phyloP scores from a whole-genome alignment of 23 tunicate species.

The Oikopleura vanhoeffeni region DNA sequence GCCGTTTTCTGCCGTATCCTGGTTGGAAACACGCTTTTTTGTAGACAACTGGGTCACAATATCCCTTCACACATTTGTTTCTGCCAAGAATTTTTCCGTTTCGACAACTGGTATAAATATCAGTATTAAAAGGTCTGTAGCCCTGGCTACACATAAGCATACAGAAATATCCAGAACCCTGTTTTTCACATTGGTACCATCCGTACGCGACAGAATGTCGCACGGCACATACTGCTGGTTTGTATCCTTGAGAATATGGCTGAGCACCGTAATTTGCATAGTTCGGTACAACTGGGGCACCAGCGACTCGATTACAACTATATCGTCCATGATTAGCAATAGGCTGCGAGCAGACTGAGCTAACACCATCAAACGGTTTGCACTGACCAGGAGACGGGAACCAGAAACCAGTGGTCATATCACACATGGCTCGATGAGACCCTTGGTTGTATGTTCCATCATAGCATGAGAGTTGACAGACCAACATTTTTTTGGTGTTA shows the following conservation, averaged over 20 bases:
- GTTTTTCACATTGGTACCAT: background rate
- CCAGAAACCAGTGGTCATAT: background rate
- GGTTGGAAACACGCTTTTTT: background rate
- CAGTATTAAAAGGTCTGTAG: background rate
- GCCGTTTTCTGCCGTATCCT: background rate
- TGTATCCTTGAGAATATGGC: no score
- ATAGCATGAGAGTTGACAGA: background rate
- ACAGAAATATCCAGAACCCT: background rate
- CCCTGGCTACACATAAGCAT: background rate
- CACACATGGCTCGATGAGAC: background rate
- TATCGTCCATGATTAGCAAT: background rate
- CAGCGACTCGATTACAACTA: background rate
- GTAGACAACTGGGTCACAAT: background rate
- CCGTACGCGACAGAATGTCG: background rate
- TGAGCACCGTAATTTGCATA: background rate
- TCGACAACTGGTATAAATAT: background rate
- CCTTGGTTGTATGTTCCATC: slow-evolving; percentile 1
- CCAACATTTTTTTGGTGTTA: slow-evolving; percentile 6
- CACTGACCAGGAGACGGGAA: background rate
- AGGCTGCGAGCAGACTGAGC: background rate
- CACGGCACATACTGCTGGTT: background rate
- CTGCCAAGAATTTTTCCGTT: background rate
- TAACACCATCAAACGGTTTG: background rate
- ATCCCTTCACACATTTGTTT: background rate
- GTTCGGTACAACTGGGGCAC: background rate